Evolutionary conservation across 92 coral and sea anemone species (phyloP), one percentile per base, ranked within the genome.

Genomic region (Porites divaricata): DNA sequence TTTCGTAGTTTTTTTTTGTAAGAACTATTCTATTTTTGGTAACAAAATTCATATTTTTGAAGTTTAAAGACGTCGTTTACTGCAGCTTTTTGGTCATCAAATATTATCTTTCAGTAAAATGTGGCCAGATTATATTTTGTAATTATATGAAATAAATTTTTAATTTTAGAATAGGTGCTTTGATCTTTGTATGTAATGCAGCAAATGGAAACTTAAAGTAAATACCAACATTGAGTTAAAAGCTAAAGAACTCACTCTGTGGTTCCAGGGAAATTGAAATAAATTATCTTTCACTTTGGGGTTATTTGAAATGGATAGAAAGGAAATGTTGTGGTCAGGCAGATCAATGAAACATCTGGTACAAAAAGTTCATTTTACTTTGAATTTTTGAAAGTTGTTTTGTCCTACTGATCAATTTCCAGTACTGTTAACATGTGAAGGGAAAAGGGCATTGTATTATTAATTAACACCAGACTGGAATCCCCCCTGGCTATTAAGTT

Each of bases 301-400:
- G 26, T 58, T 57, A 26, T 57, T 15, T 58, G 23, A 72, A 62
- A 56, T 28, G 6, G 71, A 82, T 58, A 82, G 69, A 57, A 35
- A 35, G 58, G 19, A 77, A 49, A 79, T 69, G 1, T 4, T 56
- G 52, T 86, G 84, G 70, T 78, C n/a, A 22, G 56, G 54, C 65
- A 77, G n/a, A 70, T 59, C n/a, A 8, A 17, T 35, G 19, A 70
- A 86, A 70, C 76, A 68, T 80, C 77, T 69, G 76, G 35, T 69
- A 6, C 49, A 20, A 67, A 70, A 20, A 62, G 11, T 14, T 2
- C 41, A 19, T 48, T 80, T 56, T 65, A 25, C 52, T 53, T 66
- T 14, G 23, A 52, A 16, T 35, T 80, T 52, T 80, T 57, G 14
- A 26, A 53, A 52, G 28, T 70, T 9, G 58, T 35, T 35, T 35